Percentiles rank a stretch among this genome's conserved stretches.
These are phyloP conservation scores for Tauraco erythrolophus DNA, from an alignment of 2,113 vertebrate genomes.

Conservation along the genomic window DNA sequence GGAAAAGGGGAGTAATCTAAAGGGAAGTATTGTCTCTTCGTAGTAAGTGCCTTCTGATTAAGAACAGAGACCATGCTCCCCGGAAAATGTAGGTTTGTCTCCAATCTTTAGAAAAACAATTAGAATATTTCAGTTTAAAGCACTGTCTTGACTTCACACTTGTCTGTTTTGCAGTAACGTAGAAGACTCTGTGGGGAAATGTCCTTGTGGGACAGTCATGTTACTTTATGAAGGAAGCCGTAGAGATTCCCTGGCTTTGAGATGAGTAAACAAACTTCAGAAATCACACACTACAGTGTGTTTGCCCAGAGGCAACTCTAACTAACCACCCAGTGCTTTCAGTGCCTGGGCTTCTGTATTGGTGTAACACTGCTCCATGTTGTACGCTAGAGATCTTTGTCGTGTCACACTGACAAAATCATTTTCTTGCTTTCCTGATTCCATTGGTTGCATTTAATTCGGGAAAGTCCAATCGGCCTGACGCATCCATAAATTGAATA, in stretches of 20 bases:
- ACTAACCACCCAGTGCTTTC: not conserved
- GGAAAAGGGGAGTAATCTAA: not conserved
- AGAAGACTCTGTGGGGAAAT: not conserved
- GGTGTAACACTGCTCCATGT: rapidly evolving
- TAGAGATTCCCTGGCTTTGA: not conserved
- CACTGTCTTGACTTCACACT: not conserved
- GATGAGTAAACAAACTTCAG: not conserved
- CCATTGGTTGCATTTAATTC: not conserved
- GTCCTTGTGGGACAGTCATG: not conserved
- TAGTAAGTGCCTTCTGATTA: not conserved
- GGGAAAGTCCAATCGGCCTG: not conserved
- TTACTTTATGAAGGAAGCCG: not conserved
- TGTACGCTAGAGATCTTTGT: not conserved
- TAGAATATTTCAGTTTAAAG: not conserved
- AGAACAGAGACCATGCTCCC: not conserved
- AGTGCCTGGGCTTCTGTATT: not conserved
- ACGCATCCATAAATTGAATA: not conserved
- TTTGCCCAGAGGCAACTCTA: not conserved
- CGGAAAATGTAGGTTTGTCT: not conserved
- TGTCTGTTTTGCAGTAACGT: not conserved
- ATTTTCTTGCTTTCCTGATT: slow-evolving; percentile 1
- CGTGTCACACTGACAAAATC: not conserved
- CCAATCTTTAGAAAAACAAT: not conserved
- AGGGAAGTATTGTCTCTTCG: not conserved
- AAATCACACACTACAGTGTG: not conserved